A percentile compares a stretch with the other conserved stretches of the same genome.
Conservation (phyloP, 2,797 vertebrate species). For the Lacerta agilis region DNA sequence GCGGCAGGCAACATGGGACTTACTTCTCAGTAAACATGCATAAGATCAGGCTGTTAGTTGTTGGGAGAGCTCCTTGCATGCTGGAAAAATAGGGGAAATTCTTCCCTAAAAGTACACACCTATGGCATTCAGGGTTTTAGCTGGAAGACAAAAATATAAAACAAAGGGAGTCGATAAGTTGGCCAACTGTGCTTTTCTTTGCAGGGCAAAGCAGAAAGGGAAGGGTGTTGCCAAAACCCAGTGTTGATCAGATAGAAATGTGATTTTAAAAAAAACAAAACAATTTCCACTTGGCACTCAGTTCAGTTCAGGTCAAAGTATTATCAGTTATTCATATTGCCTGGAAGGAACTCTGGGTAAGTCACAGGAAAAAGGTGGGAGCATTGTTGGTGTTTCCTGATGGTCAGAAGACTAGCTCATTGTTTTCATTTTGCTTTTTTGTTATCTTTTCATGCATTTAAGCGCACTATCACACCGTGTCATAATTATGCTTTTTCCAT, state of each 20-base stretch:
- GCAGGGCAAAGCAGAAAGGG: constrained; percentile 23
- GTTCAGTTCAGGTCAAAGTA: constrained; percentile 45
- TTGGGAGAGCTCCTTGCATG: background rate
- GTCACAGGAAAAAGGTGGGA: constrained; percentile 98
- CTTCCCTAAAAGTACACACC: background rate
- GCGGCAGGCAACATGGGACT: background rate
- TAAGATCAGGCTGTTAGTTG: background rate
- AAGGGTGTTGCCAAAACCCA: constrained; percentile 42
- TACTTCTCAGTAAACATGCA: background rate
- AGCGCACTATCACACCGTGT: constrained; percentile 70
- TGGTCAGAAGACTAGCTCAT: constrained; percentile 79
- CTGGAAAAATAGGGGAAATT: background rate
- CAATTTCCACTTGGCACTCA: constrained; percentile 74
- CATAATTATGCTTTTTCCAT: constrained; percentile 80
- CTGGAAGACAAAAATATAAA: constrained; percentile 9
- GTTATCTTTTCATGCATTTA: constrained; percentile 64
- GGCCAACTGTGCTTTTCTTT: constrained; percentile 4
- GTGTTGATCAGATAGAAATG: constrained; percentile 68
- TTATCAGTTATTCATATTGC: constrained; percentile 88
- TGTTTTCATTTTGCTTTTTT: constrained; percentile 79
- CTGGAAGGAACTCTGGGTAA: constrained; percentile 96
- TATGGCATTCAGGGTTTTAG: background rate
- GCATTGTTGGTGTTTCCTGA: constrained; percentile 94
- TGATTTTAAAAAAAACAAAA: constrained; percentile 48
- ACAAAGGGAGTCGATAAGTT: constrained; percentile 2